Percentiles rank a stretch among this genome's conserved stretches.
phyloP scores from a whole-genome alignment of 2,797 vertebrate genomes.

The Eleutherodactylus coqui region DNA sequence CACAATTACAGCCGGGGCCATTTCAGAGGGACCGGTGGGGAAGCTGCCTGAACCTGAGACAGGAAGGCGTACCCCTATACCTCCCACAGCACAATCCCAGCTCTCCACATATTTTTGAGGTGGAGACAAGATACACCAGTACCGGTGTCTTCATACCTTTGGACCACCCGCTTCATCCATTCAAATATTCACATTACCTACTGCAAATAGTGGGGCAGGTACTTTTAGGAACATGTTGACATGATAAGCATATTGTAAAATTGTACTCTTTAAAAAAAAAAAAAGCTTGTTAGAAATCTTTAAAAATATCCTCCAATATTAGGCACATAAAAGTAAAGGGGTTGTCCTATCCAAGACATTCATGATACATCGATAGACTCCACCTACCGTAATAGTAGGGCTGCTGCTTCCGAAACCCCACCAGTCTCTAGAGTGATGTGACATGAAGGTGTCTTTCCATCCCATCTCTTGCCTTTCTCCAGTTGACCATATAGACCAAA shows the following conservation, averaged over 20 bases:
- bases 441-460: neutral
- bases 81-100: no score
- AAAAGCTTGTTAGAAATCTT: neutral
- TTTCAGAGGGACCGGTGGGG: no score
- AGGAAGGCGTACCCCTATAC: no score
- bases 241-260: neutral
- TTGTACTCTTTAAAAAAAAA: neutral
- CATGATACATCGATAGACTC: neutral
- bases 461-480: neutral
- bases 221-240: neutral
- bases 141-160: no score
- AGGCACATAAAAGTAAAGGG: neutral
- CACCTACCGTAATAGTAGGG: neutral
- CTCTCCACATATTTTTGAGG: no score
- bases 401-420: neutral
- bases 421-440: neutral
- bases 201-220: neutral
- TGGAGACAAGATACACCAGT: no score
- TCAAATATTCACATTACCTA: slow-evolving; percentile 9
- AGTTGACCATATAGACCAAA: neutral
- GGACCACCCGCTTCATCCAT: no score
- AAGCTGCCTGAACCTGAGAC: no score
- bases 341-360: neutral
- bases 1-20: no score
- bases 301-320: neutral